Conservation (phyloP, 2,113 vertebrate species). For the Plecturocebus donacophilus region DNA sequence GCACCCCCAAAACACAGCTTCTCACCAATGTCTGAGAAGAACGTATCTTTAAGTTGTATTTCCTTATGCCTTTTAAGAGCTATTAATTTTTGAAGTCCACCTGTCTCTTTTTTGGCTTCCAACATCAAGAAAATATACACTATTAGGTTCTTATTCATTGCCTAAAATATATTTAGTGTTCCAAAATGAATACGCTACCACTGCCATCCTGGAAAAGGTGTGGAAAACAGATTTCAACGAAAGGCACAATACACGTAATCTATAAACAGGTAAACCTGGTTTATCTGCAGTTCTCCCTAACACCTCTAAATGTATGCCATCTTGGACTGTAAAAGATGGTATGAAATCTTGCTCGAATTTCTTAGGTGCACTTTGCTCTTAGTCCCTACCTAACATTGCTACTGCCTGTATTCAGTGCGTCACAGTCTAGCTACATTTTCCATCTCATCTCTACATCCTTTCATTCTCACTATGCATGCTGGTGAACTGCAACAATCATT, state of each 20-base stretch:
- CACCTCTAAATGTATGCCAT: background rate
- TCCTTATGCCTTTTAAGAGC: slow-evolving; percentile 57
- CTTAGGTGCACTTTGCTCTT: background rate
- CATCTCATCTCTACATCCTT: slow-evolving; percentile 49
- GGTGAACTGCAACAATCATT: slow-evolving; percentile 60
- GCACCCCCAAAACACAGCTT: slow-evolving; percentile 62
- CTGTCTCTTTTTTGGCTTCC: slow-evolving; percentile 51
- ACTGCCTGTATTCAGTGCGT: background rate
- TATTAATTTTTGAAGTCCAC: slow-evolving; percentile 51
- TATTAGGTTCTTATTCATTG: background rate
- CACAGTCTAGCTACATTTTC: background rate
- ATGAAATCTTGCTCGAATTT: background rate
- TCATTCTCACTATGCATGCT: slow-evolving; percentile 48
- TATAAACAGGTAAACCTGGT: background rate
- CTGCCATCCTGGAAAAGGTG: background rate
- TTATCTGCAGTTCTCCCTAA: background rate
- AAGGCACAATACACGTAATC: background rate
- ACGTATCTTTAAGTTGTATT: slow-evolving; percentile 51
- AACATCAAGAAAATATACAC: slow-evolving; percentile 19
- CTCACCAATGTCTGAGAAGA: slow-evolving; percentile 62
- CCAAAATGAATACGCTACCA: background rate
- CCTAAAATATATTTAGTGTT: background rate
- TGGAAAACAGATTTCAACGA: background rate
- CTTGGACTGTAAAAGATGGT: background rate
- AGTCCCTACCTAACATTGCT: background rate